Conservation (phyloP, 2,888 invertebrate species). For the Ophion ellenae region DNA sequence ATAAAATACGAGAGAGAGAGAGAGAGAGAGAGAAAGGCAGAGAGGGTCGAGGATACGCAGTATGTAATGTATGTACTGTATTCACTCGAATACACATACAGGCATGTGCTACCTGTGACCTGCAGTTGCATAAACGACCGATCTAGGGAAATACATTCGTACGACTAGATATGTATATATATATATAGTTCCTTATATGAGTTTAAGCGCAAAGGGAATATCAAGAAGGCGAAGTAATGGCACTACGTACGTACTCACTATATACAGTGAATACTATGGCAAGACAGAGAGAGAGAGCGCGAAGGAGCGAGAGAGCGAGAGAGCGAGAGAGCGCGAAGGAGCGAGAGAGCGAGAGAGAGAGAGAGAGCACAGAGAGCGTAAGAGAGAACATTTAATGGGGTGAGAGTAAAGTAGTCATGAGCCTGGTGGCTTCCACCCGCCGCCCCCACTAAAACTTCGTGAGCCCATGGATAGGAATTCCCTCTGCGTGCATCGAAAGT, state of each 20-base stretch:
- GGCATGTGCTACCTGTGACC: slow-evolving; percentile 1
- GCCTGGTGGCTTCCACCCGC: slow-evolving; percentile 29
- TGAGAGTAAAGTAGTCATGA: slow-evolving; percentile 60
- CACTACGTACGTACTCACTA: slow-evolving; percentile 40
- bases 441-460: slow-evolving; percentile 31
- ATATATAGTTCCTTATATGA: slow-evolving; percentile 32
- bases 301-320: not conserved
- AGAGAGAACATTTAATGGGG: slow-evolving; percentile 32
- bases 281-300: not conserved
- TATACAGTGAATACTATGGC: slow-evolving; percentile 23
- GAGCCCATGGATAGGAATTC: slow-evolving; percentile 48
- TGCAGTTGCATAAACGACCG: slow-evolving; percentile 43
- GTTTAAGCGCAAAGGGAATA: slow-evolving; percentile 61
- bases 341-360: not conserved
- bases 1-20: not conserved
- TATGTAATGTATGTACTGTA: slow-evolving; percentile 15
- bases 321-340: slow-evolving; percentile 9
- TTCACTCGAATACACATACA: slow-evolving; percentile 4
- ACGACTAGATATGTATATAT: slow-evolving; percentile 18
- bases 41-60: not conserved
- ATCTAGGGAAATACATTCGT: slow-evolving; percentile 43
- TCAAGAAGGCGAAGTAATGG: slow-evolving; percentile 58
- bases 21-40: not conserved
- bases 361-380: not conserved
- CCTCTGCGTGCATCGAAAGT: slow-evolving; percentile 53